phyloP scores from a whole-genome alignment of 2,113 vertebrate genomes.

The Zosterops japonicus region DNA sequence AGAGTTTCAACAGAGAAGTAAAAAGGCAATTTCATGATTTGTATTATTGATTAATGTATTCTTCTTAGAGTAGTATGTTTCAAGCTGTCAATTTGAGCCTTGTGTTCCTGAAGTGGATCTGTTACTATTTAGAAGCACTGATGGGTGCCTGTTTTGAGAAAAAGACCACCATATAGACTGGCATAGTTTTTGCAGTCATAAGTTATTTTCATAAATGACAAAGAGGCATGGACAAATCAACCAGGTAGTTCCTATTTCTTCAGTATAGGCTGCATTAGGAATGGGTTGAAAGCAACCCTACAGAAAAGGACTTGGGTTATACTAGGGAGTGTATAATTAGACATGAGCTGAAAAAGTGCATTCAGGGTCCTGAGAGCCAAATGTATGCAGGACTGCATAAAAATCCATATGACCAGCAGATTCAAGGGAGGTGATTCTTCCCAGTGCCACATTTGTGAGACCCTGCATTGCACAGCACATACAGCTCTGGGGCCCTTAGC shows the following conservation, averaged over 20 bases:
- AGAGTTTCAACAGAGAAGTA: background rate
- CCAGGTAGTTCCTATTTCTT: background rate
- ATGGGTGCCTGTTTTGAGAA: background rate
- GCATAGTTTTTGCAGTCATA: background rate
- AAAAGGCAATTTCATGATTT: background rate
- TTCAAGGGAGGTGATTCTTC: background rate
- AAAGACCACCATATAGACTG: background rate
- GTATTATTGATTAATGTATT: background rate
- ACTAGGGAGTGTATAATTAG: background rate
- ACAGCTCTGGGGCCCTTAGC: background rate
- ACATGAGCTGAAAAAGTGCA: background rate
- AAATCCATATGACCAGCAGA: background rate
- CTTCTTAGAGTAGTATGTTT: background rate
- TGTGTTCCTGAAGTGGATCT: background rate
- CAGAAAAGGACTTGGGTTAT: background rate
- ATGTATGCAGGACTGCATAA: background rate
- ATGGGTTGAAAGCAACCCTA: background rate
- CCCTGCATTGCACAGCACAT: background rate
- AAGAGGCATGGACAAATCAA: background rate
- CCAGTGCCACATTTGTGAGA: background rate
- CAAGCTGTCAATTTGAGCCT: background rate
- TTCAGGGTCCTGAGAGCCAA: background rate
- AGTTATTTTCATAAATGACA: background rate
- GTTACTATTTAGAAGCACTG: background rate
- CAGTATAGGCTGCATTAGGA: background rate